A percentile compares a stretch with the other conserved stretches of the same genome.
phyloP scores from a whole-genome alignment of 1,140 invertebrate species.

The Macrostomum lignano region DNA sequence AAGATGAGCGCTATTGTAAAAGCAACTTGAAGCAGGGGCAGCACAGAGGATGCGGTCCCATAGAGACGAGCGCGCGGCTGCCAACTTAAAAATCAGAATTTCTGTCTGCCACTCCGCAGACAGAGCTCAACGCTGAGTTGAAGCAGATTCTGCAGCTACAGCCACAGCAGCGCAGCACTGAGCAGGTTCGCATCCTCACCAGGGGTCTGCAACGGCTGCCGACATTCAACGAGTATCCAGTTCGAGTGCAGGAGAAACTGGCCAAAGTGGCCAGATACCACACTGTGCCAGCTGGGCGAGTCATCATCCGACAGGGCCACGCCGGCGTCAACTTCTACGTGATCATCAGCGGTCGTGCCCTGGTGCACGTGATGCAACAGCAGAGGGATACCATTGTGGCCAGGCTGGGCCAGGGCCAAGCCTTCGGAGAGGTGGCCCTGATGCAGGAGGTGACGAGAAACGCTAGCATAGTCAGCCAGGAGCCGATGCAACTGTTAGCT shows the following conservation, averaged over 20 bases:
- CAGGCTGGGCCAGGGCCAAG: too few relatives aligned
- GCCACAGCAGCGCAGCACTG: constrained; percentile 12
- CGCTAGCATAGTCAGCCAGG: constrained; percentile 20
- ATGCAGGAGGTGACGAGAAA: constrained; percentile 18
- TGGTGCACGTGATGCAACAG: too few relatives aligned
- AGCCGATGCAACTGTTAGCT: constrained; percentile 17
- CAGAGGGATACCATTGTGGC: too few relatives aligned
- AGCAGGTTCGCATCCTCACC: constrained; percentile 19
- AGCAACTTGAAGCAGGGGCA: too few relatives aligned
- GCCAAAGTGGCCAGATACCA: constrained; percentile 20
- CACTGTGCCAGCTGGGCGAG: constrained; percentile 16
- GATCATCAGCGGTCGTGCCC: constrained; percentile 19
- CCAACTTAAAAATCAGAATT: too few relatives aligned
- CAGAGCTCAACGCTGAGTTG: constrained; percentile 18
- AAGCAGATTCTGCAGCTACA: constrained; percentile 15
- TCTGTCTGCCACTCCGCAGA: too few relatives aligned
- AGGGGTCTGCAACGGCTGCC: constrained; percentile 15
- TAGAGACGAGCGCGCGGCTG: too few relatives aligned
- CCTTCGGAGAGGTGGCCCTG: constrained; percentile 18
- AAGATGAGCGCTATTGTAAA: too few relatives aligned
- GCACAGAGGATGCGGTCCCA: too few relatives aligned
- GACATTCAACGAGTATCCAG: constrained; percentile 21
- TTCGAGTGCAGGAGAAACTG: constrained; percentile 24
- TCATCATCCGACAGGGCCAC: constrained; percentile 25
- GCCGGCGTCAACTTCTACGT: constrained; percentile 26